A percentile compares a stretch with the other conserved stretches of the same genome.
Conservation (phyloP, 2,797 vertebrate species). For the Bryconaethiops microstoma region DNA sequence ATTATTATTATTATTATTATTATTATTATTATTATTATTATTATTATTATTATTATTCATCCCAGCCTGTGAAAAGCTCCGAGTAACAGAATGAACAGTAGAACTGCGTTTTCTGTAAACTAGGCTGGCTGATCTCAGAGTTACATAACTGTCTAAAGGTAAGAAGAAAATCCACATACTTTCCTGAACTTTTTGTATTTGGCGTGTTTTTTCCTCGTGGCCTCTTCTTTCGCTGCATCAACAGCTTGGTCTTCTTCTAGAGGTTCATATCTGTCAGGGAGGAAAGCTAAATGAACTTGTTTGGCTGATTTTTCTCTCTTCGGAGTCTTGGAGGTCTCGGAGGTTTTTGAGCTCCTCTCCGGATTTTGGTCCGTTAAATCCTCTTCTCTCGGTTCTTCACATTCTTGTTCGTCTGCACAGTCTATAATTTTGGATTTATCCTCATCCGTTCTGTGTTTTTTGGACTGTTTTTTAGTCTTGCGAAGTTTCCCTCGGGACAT, state of each 20-base stretch:
- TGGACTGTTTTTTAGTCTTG: slow-evolving; percentile 29
- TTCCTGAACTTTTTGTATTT: slow-evolving; percentile 53
- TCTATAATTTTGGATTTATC: slow-evolving; percentile 26
- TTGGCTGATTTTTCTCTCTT: neutral
- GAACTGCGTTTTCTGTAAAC: too few relatives aligned
- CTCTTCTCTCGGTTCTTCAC: neutral
- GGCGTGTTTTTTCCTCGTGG: slow-evolving; percentile 12
- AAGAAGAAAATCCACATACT: slow-evolving; percentile 37
- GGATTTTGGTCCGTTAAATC: neutral
- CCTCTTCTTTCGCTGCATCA: slow-evolving; percentile 7
- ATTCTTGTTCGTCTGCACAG: slow-evolving; percentile 1
- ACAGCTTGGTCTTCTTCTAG: slow-evolving; percentile 40
- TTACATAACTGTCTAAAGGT: slow-evolving; percentile 1
- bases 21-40: too few relatives aligned
- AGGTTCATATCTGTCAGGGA: slow-evolving; percentile 53
- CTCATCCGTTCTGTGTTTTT: slow-evolving; percentile 11
- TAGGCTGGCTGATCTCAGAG: neutral
- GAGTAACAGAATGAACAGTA: too few relatives aligned
- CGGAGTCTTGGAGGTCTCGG: neutral
- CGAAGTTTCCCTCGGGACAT: slow-evolving; percentile 26
- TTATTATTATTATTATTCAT: too few relatives aligned
- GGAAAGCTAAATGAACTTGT: slow-evolving; percentile 46
- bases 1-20: too few relatives aligned
- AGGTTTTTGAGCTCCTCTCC: neutral
- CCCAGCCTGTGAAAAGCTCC: too few relatives aligned